These are phyloP conservation scores for Hippocampus abdominalis DNA, from an alignment of 2,113 vertebrate genomes.

Conservation along the genomic window DNA sequence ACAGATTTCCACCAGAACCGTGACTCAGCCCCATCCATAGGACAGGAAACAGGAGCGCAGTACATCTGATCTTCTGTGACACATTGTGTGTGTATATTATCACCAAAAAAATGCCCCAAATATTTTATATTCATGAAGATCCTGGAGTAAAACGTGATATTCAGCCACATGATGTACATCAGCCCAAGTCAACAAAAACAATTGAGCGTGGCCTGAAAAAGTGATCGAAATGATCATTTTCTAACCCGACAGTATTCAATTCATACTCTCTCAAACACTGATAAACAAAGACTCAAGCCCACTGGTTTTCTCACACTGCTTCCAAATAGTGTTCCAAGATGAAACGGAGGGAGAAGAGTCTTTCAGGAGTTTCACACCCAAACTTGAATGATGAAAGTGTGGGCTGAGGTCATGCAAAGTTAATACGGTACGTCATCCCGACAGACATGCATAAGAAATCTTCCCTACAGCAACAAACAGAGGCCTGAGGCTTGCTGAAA, in stretches of 20 bases:
- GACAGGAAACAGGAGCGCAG: slow-evolving; percentile 11
- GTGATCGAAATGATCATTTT: too few species aligned
- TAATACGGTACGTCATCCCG: slow-evolving; percentile 24
- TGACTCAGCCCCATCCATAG: slow-evolving; percentile 36
- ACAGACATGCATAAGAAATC: slow-evolving; percentile 23
- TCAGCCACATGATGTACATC: too few species aligned
- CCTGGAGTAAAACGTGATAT: too few species aligned
- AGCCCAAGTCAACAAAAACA: too few species aligned
- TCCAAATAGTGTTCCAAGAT: slow-evolving; percentile 9
- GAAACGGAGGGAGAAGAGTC: slow-evolving; percentile 13
- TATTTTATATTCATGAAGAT: background rate
- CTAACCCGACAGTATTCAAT: too few species aligned
- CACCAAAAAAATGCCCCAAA: background rate
- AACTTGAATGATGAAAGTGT: slow-evolving; percentile 27
- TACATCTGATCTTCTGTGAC: background rate
- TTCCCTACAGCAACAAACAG: slow-evolving; percentile 20
- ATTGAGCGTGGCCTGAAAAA: too few species aligned
- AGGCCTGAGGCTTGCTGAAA: slow-evolving; percentile 6
- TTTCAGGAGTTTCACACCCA: background rate
- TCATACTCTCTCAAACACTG: background rate
- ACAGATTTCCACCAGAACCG: slow-evolving; percentile 43
- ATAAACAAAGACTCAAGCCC: background rate
- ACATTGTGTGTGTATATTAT: background rate
- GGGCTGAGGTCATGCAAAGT: slow-evolving; percentile 22
- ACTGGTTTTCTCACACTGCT: slow-evolving; percentile 1